Conservation (phyloP, 2,113 vertebrate genomes). For the Pavo muticus region DNA sequence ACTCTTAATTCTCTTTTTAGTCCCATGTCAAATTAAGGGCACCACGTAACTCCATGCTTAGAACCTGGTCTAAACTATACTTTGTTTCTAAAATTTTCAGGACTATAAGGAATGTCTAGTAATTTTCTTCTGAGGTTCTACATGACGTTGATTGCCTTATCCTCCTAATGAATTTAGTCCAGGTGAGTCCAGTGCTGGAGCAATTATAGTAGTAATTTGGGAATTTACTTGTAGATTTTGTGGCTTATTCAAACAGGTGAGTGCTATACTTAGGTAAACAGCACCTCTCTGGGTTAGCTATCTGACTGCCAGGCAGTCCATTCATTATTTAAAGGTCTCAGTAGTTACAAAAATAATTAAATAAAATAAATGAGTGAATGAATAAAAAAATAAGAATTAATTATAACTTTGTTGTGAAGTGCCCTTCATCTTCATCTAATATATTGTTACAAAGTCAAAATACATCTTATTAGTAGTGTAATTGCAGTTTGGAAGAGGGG, state of each 20-base stretch:
- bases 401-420: background rate
- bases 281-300: background rate
- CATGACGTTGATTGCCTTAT: background rate
- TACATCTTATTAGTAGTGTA: background rate
- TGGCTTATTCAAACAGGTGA: background rate
- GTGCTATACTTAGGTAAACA: background rate
- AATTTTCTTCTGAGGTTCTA: background rate
- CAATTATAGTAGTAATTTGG: background rate
- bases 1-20: background rate
- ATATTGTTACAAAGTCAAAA: background rate
- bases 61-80: background rate
- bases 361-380: no score
- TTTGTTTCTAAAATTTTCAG: background rate
- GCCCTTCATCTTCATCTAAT: background rate
- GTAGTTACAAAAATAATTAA: background rate
- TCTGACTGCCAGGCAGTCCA: background rate
- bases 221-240: background rate
- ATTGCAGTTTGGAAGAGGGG: background rate
- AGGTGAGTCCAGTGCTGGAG: background rate
- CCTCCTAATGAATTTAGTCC: background rate
- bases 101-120: background rate
- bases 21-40: background rate
- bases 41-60: fast-evolving
- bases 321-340: background rate
- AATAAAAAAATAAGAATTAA: no score